These are phyloP conservation scores for Phoxinus phoxinus DNA, from an alignment of 2,113 vertebrate genomes.

Conservation along the genomic window DNA sequence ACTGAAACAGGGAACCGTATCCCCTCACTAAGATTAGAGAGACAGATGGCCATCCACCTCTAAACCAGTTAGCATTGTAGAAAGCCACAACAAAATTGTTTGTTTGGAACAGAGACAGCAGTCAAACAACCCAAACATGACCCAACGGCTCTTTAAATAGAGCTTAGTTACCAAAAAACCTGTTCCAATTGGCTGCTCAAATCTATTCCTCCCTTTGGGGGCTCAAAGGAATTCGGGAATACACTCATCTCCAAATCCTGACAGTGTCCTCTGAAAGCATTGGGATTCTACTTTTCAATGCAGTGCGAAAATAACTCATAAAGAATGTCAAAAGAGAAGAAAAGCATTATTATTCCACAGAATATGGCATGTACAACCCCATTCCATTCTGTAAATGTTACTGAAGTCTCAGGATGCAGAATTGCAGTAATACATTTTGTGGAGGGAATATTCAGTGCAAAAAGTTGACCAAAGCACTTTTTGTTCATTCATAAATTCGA, in stretches of 20 bases:
- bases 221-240: not conserved
- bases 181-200: constrained; percentile 24
- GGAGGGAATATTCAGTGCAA: not conserved
- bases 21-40: constrained; percentile 7
- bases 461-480: constrained; percentile 30
- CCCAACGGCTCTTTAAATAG: constrained; percentile 10
- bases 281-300: not conserved
- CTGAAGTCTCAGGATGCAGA: not conserved
- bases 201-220: constrained; percentile 6
- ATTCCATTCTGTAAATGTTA: not conserved
- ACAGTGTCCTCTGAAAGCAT: not conserved
- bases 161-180: constrained; percentile 7
- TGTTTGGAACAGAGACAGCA: not conserved
- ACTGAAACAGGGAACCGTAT: not conserved
- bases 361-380: not conserved
- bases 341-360: not conserved
- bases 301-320: not conserved
- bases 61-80: constrained; percentile 13
- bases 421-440: not conserved
- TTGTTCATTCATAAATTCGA: constrained; percentile 42
- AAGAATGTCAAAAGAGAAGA: not conserved
- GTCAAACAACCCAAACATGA: constrained; percentile 24
- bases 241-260: not conserved
- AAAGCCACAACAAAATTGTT: constrained; percentile 26
- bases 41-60: constrained; percentile 32